These are phyloP conservation scores for Psittacula cyanocephala DNA, from an alignment of 2,113 vertebrate genomes.

Conservation along the genomic window DNA sequence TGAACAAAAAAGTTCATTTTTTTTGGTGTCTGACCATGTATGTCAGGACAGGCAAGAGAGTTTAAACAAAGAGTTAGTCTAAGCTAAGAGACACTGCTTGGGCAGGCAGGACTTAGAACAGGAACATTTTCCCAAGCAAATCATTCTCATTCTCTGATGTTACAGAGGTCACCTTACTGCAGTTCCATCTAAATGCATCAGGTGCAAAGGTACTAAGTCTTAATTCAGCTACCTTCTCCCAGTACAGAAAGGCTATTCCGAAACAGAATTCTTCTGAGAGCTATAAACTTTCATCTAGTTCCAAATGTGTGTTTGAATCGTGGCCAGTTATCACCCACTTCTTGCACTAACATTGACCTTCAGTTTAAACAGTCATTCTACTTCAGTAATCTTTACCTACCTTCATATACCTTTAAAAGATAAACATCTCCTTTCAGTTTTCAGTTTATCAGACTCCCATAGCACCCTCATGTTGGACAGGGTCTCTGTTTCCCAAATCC, in stretches of 20 bases:
- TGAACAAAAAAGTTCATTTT: neutral
- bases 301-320: neutral
- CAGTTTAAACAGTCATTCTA: neutral
- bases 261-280: neutral
- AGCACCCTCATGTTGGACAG: neutral
- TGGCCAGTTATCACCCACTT: neutral
- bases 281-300: neutral
- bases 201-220: neutral
- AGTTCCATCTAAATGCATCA: neutral
- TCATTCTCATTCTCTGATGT: neutral
- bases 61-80: neutral
- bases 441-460: neutral
- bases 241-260: neutral
- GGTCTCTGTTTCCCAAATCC: neutral
- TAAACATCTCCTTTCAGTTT: neutral
- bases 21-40: neutral
- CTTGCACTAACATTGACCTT: neutral
- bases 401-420: neutral
- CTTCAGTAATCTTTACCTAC: neutral
- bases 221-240: neutral
- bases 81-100: neutral
- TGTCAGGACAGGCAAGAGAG: neutral
- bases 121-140: neutral
- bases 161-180: neutral
- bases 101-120: neutral